Base-by-base conservation (phyloP, 2,888 invertebrate genomes). In the Mayetiola destructor region DNA sequence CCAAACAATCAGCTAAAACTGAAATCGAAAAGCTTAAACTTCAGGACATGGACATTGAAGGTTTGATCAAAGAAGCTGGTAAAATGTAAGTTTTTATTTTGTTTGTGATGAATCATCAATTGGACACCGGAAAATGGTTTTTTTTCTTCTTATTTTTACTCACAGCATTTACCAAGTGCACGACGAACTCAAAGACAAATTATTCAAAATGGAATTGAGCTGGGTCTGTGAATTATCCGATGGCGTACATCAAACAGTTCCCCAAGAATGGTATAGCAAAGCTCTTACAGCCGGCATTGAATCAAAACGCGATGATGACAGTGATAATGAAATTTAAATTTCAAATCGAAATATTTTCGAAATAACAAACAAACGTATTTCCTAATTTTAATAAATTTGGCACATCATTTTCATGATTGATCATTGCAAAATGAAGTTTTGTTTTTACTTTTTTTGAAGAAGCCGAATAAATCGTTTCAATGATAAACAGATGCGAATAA, bases 1-100 rank as follows among this genome's bases (percentile, higher is more conserved):
- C 97, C 1, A 94, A 95, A 68, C 99, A 99, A 71, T 89, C 94
- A 48, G 97, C 97, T 1, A 97, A 99, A 76, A 99, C 99, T 53
- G 99, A 99, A 78, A 95, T 99, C 67, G 99, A 99, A 71, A 99
- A 99, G 71, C 74, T 96, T 55, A 94, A 92, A 69, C 76, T 93
- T 60, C 79, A 82, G 20, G 86, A 90, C 60, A 80, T 95, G 81
- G 79, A 81, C 21, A 88, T 87, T 61, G 82, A 81, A 62, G 91
- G 95, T 57, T 74, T 96, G 56, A 84, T 94, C 0, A 94, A 92
- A 69, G 92, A 94, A 77, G 94, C 94, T 32, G 94, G 95, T 18
- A 88, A 91, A 77, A 90, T 91, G 85, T 87, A 76, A 75, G 77
- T 73, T n/a, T n/a, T n/a, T n/a, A n/a, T n/a, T n/a, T n/a, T n/a